These are phyloP conservation scores for Eidolon helvum DNA, from an alignment of 2,113 vertebrate species.

Conservation along the genomic window DNA sequence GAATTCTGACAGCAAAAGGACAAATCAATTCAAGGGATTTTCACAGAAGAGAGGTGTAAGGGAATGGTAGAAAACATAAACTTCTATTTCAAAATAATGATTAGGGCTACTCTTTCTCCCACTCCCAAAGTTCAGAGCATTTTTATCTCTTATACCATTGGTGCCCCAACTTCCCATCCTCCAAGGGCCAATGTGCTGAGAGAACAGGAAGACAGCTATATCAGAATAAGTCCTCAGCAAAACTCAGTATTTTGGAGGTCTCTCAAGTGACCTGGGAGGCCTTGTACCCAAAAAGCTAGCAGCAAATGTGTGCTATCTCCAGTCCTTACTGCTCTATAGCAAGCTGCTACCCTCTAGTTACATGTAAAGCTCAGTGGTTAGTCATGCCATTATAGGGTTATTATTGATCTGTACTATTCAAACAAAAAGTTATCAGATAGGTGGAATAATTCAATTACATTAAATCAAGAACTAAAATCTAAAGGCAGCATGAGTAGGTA, in stretches of 20 bases:
- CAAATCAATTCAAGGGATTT: not conserved
- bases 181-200: not conserved
- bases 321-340: not conserved
- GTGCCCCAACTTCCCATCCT: not conserved
- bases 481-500: not conserved
- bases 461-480: not conserved
- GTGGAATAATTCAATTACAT: not conserved
- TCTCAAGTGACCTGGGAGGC: not conserved
- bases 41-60: not conserved
- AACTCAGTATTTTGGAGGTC: not conserved
- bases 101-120: not conserved
- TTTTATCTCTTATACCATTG: not conserved
- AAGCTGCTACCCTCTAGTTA: not conserved
- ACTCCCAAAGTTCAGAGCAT: not conserved
- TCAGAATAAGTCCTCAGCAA: not conserved
- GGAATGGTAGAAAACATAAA: not conserved
- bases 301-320: not conserved
- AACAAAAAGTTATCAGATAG: not conserved
- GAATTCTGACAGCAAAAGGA: not conserved
- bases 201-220: not conserved
- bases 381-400: not conserved
- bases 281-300: not conserved
- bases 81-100: not conserved
- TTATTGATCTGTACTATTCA: not conserved
- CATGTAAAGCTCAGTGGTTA: not conserved